Percentiles rank a stretch among this genome's conserved stretches.
Conservation (phyloP, 2,888 invertebrate species). For the Polylopha cassiicola region DNA sequence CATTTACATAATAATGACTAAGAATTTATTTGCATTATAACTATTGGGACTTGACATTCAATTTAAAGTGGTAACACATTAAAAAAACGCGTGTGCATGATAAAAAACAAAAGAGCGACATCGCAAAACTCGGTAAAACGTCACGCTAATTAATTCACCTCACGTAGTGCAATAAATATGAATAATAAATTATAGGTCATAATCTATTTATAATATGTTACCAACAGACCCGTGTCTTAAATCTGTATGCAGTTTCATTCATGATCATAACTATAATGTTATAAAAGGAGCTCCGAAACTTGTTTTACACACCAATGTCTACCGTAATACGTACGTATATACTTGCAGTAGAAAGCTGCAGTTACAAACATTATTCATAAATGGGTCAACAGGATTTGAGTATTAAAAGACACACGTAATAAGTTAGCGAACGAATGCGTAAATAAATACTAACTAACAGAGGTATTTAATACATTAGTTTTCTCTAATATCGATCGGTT, state of each 20-base stretch:
- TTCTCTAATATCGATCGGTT: slow-evolving; percentile 65
- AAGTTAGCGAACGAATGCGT: slow-evolving; percentile 18
- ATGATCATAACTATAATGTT: slow-evolving; percentile 1
- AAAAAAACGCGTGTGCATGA: too few relatives aligned
- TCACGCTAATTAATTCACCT: slow-evolving; percentile 11
- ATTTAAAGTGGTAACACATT: too few relatives aligned
- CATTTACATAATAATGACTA: too few relatives aligned
- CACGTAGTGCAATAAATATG: neutral
- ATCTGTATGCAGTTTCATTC: neutral
- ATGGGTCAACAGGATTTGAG: slow-evolving; percentile 30
- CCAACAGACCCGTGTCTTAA: neutral
- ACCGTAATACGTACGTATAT: slow-evolving; percentile 7
- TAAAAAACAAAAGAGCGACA: too few relatives aligned
- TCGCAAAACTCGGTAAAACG: too few relatives aligned
- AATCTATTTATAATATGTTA: neutral
- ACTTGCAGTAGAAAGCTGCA: slow-evolving; percentile 33
- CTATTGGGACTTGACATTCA: too few relatives aligned
- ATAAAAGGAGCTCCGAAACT: slow-evolving; percentile 15
- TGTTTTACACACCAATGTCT: slow-evolving; percentile 12
- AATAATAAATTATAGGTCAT: slow-evolving; percentile 5
- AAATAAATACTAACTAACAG: slow-evolving; percentile 30
- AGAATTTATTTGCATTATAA: too few relatives aligned
- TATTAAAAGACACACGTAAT: slow-evolving; percentile 11
- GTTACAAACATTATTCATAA: slow-evolving; percentile 27
- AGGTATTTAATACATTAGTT: slow-evolving; percentile 41